Evolutionary conservation across 1,140 invertebrate genomes (phyloP), one percentile per base, ranked within the genome.

Genomic region (Whitmania pigra): DNA sequence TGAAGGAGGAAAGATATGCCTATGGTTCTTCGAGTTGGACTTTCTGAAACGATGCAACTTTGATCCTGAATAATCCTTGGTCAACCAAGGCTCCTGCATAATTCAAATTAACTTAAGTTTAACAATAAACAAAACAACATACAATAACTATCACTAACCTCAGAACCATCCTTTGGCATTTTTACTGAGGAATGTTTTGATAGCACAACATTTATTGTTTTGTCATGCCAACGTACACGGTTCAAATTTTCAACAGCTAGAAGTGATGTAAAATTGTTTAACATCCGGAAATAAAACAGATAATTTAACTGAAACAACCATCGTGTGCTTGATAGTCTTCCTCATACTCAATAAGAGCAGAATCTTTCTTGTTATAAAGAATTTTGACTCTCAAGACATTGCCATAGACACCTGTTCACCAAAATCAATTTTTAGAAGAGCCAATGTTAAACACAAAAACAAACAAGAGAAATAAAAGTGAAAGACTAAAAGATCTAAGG

Each of bases 1-100:
- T 78, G 92, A 95, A 76, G 97, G 96, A 77, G 96, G 93, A 86
- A 97, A 99, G 79, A 99, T 99, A 82, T 99, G 99, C 84, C 96
- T 93, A 84, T 97, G 98, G 84, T 99, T 99, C 85, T 98, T 99
- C 73, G 93, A 96, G 77, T 96, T 95, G 25, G 95, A 96, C 84
- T 99, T 97, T 86, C 99, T 99, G 86, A 97, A 98, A 83, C 94
- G 88, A 81, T 99, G 96, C 75, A 99, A 86, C 71, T 92, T 89
- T 79, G 94, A 97, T 81, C 92, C 93, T 66, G 91, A 91, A 82
- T 94, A 99, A 83, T 99, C 96, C 85, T 96, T 92, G 76, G 96
- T 99, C 72, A 99, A 86, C 53, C 94, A 95, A 74, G 94, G 93
- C 83, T 99, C 95, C 78, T 85, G 78, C 27, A 81, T 25, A 31